Base-by-base conservation (phyloP, 2,888 invertebrate species). In the Parnassius smintheus region DNA sequence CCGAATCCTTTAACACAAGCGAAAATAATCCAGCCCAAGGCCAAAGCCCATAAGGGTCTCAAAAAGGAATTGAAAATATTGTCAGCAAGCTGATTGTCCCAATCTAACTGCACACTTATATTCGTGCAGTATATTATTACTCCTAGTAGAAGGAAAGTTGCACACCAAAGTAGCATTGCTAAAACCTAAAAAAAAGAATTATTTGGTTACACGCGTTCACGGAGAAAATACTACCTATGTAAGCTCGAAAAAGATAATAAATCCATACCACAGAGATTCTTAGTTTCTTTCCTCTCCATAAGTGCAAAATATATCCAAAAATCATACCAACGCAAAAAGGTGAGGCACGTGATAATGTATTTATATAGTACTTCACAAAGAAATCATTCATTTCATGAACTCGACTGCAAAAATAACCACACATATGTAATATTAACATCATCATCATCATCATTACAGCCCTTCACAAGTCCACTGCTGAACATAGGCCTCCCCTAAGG, bases 1-100 rank as follows among this genome's bases (percentile, higher is more conserved):
- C 84, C 88, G 73, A 88, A 87, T 59, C 91, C 92, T 61, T 82
- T 77, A 0, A 73, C 76, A 57, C 92, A 92, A 0, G 88, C 88
- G 51, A 89, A 80, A 22, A 91, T 76, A 3, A 92, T 71, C 91
- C 91, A 91, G 0, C 83, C 80, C 0, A 92, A 65, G 9, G 81
- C 84, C 12, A 85, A 18, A 0, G 86, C 81, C 92, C 92, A 92
- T 1, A 71, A 73, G 0, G 89, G 82, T 51, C 90, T 75, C 68
- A 83, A 76, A 56, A 86, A 82, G 0, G 86, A 83, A 57, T 86
- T 86, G 44, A 83, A 74, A n/a, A 83, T 55, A 46, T 70, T 80
- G 50, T 83, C 83, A n/a, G 76, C 72, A 0, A 72, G 56, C 59
- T 83, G 82, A 46, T 81, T 83, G 55, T 81, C 64, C 80, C 81